Conservation (phyloP, 2,888 invertebrate species). For the Bedellia somnulentella region DNA sequence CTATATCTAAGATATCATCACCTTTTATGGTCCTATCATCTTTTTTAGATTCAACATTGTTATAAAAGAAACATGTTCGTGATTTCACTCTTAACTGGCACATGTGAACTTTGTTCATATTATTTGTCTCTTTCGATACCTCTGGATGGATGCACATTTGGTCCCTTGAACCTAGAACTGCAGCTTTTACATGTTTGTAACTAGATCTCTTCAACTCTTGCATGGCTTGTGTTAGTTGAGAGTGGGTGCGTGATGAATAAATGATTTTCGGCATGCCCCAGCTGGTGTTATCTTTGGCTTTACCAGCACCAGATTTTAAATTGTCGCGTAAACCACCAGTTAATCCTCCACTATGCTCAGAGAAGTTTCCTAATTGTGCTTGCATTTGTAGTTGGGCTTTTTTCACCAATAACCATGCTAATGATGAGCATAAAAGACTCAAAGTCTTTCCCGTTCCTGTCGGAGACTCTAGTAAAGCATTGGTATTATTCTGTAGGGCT, state of each 20-base stretch:
- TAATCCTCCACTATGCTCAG: constrained; percentile 34
- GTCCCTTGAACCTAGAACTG: constrained; percentile 94
- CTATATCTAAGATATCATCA: constrained; percentile 80
- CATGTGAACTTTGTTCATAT: constrained; percentile 79
- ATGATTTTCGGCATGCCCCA: constrained; percentile 82
- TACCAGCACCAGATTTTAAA: constrained; percentile 48
- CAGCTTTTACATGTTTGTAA: constrained; percentile 79
- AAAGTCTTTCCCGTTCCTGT: constrained; percentile 97
- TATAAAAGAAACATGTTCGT: constrained; percentile 79
- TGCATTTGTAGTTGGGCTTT: constrained; percentile 70
- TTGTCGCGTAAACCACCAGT: constrained; percentile 36
- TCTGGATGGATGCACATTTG: constrained; percentile 96
- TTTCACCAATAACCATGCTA: constrained; percentile 87
- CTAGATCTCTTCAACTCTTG: constrained; percentile 89
- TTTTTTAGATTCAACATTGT: constrained; percentile 73
- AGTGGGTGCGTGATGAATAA: constrained; percentile 96
- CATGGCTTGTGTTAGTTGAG: constrained; percentile 94
- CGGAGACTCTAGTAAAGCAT: constrained; percentile 89
- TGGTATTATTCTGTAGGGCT: constrained; percentile 76
- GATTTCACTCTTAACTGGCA: constrained; percentile 81
- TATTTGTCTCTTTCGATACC: constrained; percentile 78
- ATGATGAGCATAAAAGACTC: constrained; percentile 85
- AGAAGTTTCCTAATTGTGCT: constrained; percentile 45
- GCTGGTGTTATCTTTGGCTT: constrained; percentile 30
- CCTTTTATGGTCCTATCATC: constrained; percentile 65